Evolutionary conservation across 2,797 vertebrate genomes (phyloP), one percentile per base, ranked within the genome.

Genomic region (Psittacula derbiana): DNA sequence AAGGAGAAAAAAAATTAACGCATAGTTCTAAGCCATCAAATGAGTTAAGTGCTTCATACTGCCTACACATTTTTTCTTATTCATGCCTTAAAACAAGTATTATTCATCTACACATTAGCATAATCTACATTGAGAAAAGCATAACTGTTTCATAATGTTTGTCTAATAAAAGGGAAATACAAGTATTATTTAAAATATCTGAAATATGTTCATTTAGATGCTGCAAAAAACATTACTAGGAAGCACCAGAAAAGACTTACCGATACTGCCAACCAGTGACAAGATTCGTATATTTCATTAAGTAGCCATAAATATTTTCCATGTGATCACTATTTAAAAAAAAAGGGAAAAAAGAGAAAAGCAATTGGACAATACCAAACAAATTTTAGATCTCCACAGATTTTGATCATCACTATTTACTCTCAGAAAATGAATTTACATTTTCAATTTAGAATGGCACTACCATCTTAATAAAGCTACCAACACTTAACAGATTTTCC

Each of bases 211-310:
- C 2, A 41, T 57, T 60, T 36, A 74, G 23, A 76, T 36, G 21
- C 21, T 73, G 58, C 58, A 84, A 57, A 57, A 58, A 90, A 4
- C 10, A 10, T 33, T 33, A 80, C 7, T 7, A 52, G 86, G 67
- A 66, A 52, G 50, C 55, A 69, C 25, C 62, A 23, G 8, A 18
- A n/a, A 40, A 70, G 31, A 96, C 98, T 98, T 98, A 99, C 99
- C 99, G 98, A 94, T 99, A 99, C 69, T 99, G 99, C 99, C 99
- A 99, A 49, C 99, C 99, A n/a, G 99, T 99, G 76, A 99, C 99
- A 18, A 99, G 98, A 97, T 99, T 99, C 74, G 99, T 99, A 72
- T 99, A 99, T 93, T 99, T 99, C 99, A 99, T 99, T 95, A 99
- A 96, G 96, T 99, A 99, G 47, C 99, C 99, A 76, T 97, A 98